Evolutionary conservation across 2,113 vertebrate genomes (phyloP).

Genomic region (Nesogale talazaci): DNA sequence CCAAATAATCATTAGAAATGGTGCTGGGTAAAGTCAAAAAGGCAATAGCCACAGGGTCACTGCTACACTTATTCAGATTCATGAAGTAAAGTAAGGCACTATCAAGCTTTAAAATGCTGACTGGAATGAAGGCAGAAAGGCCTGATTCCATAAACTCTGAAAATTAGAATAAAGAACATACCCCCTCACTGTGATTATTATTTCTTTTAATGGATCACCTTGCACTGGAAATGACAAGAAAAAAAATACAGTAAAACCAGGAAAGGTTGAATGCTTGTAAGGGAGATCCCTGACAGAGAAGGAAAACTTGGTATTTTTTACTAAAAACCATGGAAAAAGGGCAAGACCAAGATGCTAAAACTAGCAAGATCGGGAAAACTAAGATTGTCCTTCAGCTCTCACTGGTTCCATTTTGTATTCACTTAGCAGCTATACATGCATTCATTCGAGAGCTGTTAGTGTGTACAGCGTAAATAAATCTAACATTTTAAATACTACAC

Average conservation of each 20-base stretch:
- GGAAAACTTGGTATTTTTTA: not conserved
- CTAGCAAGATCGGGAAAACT: not conserved
- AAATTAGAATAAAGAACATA: not conserved
- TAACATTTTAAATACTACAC: not conserved
- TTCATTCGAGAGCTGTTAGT: not conserved
- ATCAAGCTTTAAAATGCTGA: not conserved
- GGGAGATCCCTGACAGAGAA: not conserved
- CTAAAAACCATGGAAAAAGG: not conserved
- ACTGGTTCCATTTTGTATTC: too few relatives aligned
- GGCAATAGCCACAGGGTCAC: slow-evolving; percentile 36
- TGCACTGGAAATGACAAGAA: not conserved
- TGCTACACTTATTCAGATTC: slow-evolving; percentile 49
- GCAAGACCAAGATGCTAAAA: not conserved
- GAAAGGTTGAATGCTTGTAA: not conserved
- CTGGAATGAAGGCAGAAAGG: slow-evolving; percentile 10
- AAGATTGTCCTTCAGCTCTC: not conserved
- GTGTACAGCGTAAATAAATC: not conserved
- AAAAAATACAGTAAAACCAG: not conserved
- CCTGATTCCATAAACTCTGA: not conserved
- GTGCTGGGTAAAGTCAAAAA: slow-evolving; percentile 21
- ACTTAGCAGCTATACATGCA: too few relatives aligned
- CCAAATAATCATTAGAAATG: slow-evolving; percentile 61
- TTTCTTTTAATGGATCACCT: not conserved
- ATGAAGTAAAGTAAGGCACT: slow-evolving; percentile 24
- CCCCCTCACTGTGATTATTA: not conserved